These are phyloP conservation scores for Natrix natrix DNA, from an alignment of 2,797 vertebrate species.

Conservation along the genomic window DNA sequence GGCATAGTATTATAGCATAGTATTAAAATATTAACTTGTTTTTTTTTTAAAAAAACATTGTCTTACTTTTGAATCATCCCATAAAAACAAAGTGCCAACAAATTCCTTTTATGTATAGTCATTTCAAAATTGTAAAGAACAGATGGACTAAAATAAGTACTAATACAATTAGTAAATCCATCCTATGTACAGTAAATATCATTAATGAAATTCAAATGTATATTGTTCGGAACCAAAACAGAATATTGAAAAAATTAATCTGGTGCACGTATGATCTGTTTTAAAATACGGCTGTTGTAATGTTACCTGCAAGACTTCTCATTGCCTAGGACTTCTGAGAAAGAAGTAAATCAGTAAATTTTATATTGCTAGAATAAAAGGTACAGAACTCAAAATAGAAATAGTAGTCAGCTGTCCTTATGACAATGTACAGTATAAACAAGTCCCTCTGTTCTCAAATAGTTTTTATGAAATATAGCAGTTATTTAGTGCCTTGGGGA, in stretches of 20 bases:
- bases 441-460: conserved; percentile 10
- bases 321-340: conserved; percentile 11
- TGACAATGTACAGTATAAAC: conserved; percentile 42
- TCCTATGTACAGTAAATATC: conserved; percentile 16
- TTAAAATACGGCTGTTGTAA: not conserved
- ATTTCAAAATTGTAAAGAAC: conserved; percentile 14
- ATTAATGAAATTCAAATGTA: conserved; percentile 21
- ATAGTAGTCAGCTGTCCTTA: conserved; percentile 23
- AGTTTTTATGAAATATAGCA: conserved; percentile 37
- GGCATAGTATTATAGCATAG: not conserved
- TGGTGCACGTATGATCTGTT: not conserved
- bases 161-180: conserved; percentile 9
- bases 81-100: not conserved
- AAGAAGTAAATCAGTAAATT: conserved; percentile 25
- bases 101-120: not conserved
- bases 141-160: not conserved
- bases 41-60: not conserved
- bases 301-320: not conserved
- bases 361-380: conserved; percentile 23
- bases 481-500: conserved; percentile 41
- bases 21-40: not conserved
- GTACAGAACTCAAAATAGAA: not conserved
- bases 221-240: conserved; percentile 3
- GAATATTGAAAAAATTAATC: not conserved
- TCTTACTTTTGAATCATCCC: not conserved